Base-by-base conservation (phyloP, 23 tunicate species). In the Ciona savignyi region DNA sequence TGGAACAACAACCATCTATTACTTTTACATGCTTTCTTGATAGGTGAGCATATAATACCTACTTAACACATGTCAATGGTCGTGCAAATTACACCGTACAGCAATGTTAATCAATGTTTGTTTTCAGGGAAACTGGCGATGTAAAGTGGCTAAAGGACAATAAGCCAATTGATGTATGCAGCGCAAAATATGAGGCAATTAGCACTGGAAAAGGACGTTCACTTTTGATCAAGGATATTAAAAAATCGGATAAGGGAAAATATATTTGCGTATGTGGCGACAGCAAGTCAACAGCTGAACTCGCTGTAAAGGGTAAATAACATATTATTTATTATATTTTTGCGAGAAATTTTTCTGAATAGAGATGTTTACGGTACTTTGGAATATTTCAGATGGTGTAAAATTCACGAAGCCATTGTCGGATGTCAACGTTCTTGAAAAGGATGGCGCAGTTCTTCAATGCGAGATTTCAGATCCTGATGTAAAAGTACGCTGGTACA, bases 141-240 rank as follows among this genome's bases (percentile, higher is more conserved):
- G 96, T 88, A 2, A 86, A 88, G 32, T 88, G 96, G 96, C 34
- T 76, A 29, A 81, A 81, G 33, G 96, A 82, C 66, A 77, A 88
- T 65, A 88, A 86, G 34, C 67, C 81, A 60, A 72, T 88, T 22
- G 60, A 75, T 29, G 61, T 56, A 21, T 35, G 51, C 29, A 65
- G 71, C 65, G 86, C 81, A 25, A 88, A 88, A 42, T 88, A 81
- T 66, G 96, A 88, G 66, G 80, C 62, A 34, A 83, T 88, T 9
- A 30, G 79, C 35, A 51, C 83, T 56, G 96, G 96, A 0, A 77
- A 33, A 60, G 66, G 67, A 56, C 63, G 96, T 30, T 77, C 96
- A 11, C 80, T 88, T 26, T 76, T 88, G 33, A 75, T 88, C 23
- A 88, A 88, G 67, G 74, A 77, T 60, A 73, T 88, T 23, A 29